Conservation (phyloP, 2,797 vertebrate genomes). For the Hemibagrus guttatus region DNA sequence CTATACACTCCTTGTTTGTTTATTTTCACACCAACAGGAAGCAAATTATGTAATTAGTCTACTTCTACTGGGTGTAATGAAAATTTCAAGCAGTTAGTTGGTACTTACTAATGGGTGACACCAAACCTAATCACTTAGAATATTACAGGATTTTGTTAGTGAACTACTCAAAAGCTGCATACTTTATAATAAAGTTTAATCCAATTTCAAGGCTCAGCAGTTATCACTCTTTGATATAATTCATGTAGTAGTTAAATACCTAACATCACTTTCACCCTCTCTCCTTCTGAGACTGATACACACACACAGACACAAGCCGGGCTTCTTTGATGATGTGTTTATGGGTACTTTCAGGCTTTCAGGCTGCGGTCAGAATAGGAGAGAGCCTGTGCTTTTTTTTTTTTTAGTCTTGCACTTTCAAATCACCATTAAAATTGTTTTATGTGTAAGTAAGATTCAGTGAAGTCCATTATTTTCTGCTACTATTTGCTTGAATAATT, state of each 20-base stretch:
- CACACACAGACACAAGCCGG: neutral
- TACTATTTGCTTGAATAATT: conserved; percentile 99
- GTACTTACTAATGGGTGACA: neutral
- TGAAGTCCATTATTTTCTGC: conserved; percentile 98
- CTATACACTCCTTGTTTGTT: neutral
- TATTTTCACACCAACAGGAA: neutral
- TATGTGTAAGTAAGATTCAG: conserved; percentile 92
- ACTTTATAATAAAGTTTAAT: neutral
- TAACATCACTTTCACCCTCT: neutral
- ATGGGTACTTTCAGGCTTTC: neutral
- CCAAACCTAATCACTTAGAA: neutral
- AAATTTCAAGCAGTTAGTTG: neutral
- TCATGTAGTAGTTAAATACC: neutral
- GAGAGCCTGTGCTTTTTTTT: conserved; percentile 46
- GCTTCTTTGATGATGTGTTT: conserved; percentile 9
- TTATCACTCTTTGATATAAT: neutral
- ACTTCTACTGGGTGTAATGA: neutral
- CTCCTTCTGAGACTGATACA: neutral
- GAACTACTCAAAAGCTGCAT: neutral
- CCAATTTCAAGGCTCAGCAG: neutral
- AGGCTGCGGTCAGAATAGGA: conserved; percentile 70
- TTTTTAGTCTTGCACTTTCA: conserved; percentile 84
- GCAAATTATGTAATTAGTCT: neutral
- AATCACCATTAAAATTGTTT: conserved; percentile 93
- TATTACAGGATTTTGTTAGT: neutral